Evolutionary conservation across 2,888 invertebrate species (phyloP).

Genomic region (Choreutis nemorana): DNA sequence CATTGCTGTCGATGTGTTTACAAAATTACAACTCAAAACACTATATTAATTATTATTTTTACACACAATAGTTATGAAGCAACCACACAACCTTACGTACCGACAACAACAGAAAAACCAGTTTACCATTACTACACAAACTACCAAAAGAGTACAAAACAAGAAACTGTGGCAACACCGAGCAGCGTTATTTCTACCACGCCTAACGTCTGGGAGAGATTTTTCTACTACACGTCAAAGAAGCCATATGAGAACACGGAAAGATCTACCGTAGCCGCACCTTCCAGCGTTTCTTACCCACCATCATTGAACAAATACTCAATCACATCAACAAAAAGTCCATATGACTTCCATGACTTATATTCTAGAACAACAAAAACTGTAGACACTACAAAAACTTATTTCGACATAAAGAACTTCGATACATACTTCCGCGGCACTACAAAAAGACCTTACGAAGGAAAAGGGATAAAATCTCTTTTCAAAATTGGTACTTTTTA

Average conservation of each 20-base stretch:
- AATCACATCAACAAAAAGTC: constrained; percentile 61
- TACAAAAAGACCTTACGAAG: constrained; percentile 58
- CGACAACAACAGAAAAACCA: constrained; percentile 35
- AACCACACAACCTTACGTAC: constrained; percentile 51
- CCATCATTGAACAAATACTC: constrained; percentile 46
- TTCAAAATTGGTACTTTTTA: constrained; percentile 60
- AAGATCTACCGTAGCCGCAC: constrained; percentile 25
- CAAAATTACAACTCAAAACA: constrained; percentile 35
- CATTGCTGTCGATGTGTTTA: constrained; percentile 35
- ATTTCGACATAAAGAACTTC: constrained; percentile 42
- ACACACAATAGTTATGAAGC: constrained; percentile 51
- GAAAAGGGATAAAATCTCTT: constrained; percentile 40
- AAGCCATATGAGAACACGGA: constrained; percentile 26
- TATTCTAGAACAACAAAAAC: constrained; percentile 35
- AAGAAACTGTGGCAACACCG: constrained; percentile 15
- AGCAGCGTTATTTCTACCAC: constrained; percentile 14
- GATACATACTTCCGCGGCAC: constrained; percentile 49
- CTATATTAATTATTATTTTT: constrained; percentile 30
- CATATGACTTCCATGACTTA: constrained; percentile 62
- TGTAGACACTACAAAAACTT: constrained; percentile 20
- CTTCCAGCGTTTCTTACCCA: constrained; percentile 23
- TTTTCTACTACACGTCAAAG: constrained; percentile 17
- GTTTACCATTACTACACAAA: constrained; percentile 26
- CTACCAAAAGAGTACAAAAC: constrained; percentile 15
- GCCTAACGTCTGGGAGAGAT: constrained; percentile 18